A percentile compares a stretch with the other conserved stretches of the same genome.
phyloP scores from a whole-genome alignment of 2,113 vertebrate species.

The Polyodon spathula region DNA sequence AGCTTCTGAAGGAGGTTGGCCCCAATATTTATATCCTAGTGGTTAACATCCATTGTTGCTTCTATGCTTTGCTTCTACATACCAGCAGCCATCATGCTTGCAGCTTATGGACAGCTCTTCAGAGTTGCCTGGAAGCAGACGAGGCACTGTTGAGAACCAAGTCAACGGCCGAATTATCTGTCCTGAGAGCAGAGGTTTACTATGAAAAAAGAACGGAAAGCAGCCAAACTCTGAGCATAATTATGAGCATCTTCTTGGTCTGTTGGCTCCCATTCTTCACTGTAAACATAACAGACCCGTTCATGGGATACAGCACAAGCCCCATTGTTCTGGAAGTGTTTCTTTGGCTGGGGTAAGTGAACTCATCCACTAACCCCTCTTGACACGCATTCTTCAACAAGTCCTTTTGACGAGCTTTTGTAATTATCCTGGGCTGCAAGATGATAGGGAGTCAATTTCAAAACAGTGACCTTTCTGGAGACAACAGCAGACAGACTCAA shows the following conservation, averaged over 20 bases:
- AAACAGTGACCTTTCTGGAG: too few species aligned
- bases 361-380: slow-evolving; percentile 40
- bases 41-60: slow-evolving; percentile 1
- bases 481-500: too few species aligned
- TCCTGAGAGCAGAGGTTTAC: background rate
- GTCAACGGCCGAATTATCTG: background rate
- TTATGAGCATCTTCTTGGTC: slow-evolving; percentile 35
- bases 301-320: slow-evolving; percentile 23
- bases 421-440: slow-evolving; percentile 9
- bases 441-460: slow-evolving; percentile 1
- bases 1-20: background rate
- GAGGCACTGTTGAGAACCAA: slow-evolving; percentile 10
- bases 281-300: slow-evolving; percentile 22
- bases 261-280: slow-evolving; percentile 43
- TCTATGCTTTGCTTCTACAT: slow-evolving; percentile 18
- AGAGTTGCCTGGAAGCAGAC: slow-evolving; percentile 17
- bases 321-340: slow-evolving; percentile 26
- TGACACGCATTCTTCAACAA: slow-evolving; percentile 35
- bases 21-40: background rate
- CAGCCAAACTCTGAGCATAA: slow-evolving; percentile 34
- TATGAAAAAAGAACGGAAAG: slow-evolving; percentile 29
- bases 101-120: slow-evolving; percentile 19
- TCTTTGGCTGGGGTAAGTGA: slow-evolving; percentile 40
- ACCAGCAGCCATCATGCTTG: slow-evolving; percentile 19
- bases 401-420: slow-evolving; percentile 30